Conservation (phyloP, 2,888 invertebrate species). For the Chymomyza fuscimana region DNA sequence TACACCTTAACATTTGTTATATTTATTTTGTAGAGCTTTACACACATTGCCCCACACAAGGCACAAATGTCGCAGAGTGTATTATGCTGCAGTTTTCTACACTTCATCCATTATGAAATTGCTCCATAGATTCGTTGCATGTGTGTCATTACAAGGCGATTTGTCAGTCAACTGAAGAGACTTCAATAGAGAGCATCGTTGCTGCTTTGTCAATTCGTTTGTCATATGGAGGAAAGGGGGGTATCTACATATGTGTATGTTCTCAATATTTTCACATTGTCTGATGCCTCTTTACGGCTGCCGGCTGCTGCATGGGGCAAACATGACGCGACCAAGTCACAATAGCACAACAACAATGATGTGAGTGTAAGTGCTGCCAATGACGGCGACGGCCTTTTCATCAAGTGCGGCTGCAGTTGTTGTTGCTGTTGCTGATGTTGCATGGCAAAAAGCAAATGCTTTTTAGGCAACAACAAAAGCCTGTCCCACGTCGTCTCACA, state of each 20-base stretch:
- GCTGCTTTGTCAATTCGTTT: background rate
- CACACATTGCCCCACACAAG: background rate
- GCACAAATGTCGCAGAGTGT: background rate
- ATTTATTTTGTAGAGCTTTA: too few species aligned
- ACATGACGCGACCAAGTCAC: background rate
- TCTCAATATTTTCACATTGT: conserved; percentile 2
- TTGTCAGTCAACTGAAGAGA: conserved; percentile 2
- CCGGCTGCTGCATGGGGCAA: background rate
- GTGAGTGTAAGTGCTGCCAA: background rate
- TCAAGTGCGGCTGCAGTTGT: conserved; percentile 13
- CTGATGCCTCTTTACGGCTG: background rate
- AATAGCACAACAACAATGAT: background rate
- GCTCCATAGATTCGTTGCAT: background rate
- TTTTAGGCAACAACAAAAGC: conserved; percentile 35
- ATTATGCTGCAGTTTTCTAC: background rate
- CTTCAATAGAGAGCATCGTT: background rate
- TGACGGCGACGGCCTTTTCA: conserved; percentile 30
- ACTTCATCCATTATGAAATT: background rate
- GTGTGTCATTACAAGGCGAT: background rate
- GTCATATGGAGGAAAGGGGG: background rate
- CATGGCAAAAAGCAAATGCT: conserved; percentile 12
- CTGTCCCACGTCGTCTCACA: conserved; percentile 26
- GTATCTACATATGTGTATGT: background rate
- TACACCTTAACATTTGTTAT: background rate
- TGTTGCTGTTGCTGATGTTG: background rate